These are phyloP conservation scores for Chionomys nivalis DNA, from an alignment of 2,113 vertebrate genomes.

Conservation along the genomic window DNA sequence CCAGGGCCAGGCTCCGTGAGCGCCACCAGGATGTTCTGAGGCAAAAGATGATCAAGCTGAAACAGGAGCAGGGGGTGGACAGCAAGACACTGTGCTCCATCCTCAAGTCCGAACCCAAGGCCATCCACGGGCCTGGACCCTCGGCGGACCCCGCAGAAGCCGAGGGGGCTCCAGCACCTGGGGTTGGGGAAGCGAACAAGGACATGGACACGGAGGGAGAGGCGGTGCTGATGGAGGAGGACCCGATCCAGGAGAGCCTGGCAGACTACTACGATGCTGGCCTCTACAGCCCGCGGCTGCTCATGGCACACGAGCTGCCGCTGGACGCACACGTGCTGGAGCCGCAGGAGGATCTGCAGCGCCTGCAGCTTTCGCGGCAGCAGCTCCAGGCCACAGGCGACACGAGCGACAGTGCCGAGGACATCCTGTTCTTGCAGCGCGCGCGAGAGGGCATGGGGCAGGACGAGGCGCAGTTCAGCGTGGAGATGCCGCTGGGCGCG, in stretches of 20 bases:
- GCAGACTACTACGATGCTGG: constrained; percentile 94
- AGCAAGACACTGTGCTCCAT: constrained; percentile 96
- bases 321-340: constrained; percentile 94
- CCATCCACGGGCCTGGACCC: neutral
- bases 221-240: constrained; percentile 96
- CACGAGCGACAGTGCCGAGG: constrained; percentile 94
- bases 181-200: constrained; percentile 54
- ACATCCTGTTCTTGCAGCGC: constrained; percentile 93
- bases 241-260: constrained; percentile 97
- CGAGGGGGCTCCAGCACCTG: neutral
- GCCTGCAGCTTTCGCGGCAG: constrained; percentile 91
- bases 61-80: constrained; percentile 98
- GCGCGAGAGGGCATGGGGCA: constrained; percentile 96
- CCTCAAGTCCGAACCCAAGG: constrained; percentile 83
- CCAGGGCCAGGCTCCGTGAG: constrained; percentile 95
- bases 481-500: constrained; percentile 94
- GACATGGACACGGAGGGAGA: constrained; percentile 85
- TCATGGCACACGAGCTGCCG: constrained; percentile 91
- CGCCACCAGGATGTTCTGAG: constrained; percentile 97
- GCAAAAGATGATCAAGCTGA: constrained; percentile 97
- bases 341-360: constrained; percentile 91
- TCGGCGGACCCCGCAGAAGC: neutral
- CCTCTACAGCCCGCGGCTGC: constrained; percentile 94
- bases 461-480: constrained; percentile 98
- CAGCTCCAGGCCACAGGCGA: constrained; percentile 97